Base-by-base conservation (phyloP, 2,113 vertebrate genomes). In the Syrrhaptes paradoxus region DNA sequence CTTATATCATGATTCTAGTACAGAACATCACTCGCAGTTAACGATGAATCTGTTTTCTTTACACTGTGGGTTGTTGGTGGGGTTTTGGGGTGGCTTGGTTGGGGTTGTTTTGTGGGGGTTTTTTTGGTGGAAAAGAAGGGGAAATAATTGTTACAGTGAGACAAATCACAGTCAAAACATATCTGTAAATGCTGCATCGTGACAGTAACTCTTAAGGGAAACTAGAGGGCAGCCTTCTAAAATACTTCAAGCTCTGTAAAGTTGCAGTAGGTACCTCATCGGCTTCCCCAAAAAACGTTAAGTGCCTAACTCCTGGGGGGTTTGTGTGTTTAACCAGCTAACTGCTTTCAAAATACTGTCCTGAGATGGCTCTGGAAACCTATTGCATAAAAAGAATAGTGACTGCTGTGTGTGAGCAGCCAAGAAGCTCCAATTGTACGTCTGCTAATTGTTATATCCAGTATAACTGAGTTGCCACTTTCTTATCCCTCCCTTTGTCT, bases 221-320 rank as follows among this genome's bases (percentile, higher is more conserved):
- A 86, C 91, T 93, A 96, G 96, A 94, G 92, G 95, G 92, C 95
- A 96, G 89, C 20, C 93, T 96, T 92, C 83, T 94, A 96, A 97
- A 90, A 61, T 74, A 78, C 57, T 97, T 92, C 1, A 43, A 20
- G 68, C 85, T 67, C 82, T 54, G 28, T 32, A 63, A 78, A 81
- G 48, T 26, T 36, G 59, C 45, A 78, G 21, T 17, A 67, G 36
- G 18, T 43, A 59, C 17, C 12, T 63, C 31, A 38, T 55, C 8
- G 1, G 25, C 46, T 91, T 93, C 28, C n/a, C 12, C 4, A 38
- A 52, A 70, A 88, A 55, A n/a, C 0, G 0, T 48, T 43, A 62
- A 72, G 17, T 73, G 52, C 32, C n/a, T 81, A 41, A 36, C 38
- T 89, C 38, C 57, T 71, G 24, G 31, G 31, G 24, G 9, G 1